Base-by-base conservation (phyloP, 2,797 vertebrate genomes). In the Coreius guichenoti region DNA sequence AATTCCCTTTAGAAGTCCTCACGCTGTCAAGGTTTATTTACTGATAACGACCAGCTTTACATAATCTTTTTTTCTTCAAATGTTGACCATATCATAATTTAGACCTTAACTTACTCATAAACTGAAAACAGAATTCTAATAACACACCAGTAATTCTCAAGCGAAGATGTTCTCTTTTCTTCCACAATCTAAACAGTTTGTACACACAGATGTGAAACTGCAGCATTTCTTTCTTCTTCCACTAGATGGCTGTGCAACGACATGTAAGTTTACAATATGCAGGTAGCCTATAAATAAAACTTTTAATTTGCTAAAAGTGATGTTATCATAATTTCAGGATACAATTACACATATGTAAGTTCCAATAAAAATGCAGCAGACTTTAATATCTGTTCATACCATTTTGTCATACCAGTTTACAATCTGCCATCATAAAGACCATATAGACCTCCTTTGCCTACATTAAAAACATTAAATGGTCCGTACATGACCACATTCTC, bases 241-340 rank as follows among this genome's bases (percentile, higher is more conserved):
- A 88, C 87, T 49, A 85, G 87, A 82, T 88, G 87, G 81, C 87
- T 75, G 87, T 86, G 65, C 33, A 61, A 49, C 49, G 33, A 86
- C 81, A 76, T 69, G 63, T 36, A 54, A 16, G 31, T 78, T 69
- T 33, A 29, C 72, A 80, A n/a, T 67, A 4, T 51, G 12, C 14
- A 74, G 4, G 9, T 11, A 26, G 17, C 5, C 7, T 49, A 31
- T 43, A 61, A 43, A 23, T 54, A 8, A 31, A 65, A 17, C 14
- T 31, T 31, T 65, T 7, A 31, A 51, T 67, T 33, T 5, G 21
- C 49, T 56, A n/a, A 67, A 51, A 17, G 19, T 21, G 17, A 17
- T 6, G 19, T 56, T 56, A 39, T 43, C 4, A 29, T 83, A n/a
- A 65, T 54, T 54, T 14, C 31, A 76, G 36, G 31, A 67, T 23